A percentile compares a stretch with the other conserved stretches of the same genome.
These are phyloP conservation scores for Diorhabda carinulata DNA, from an alignment of 1,140 invertebrate species.

Conservation along the genomic window DNA sequence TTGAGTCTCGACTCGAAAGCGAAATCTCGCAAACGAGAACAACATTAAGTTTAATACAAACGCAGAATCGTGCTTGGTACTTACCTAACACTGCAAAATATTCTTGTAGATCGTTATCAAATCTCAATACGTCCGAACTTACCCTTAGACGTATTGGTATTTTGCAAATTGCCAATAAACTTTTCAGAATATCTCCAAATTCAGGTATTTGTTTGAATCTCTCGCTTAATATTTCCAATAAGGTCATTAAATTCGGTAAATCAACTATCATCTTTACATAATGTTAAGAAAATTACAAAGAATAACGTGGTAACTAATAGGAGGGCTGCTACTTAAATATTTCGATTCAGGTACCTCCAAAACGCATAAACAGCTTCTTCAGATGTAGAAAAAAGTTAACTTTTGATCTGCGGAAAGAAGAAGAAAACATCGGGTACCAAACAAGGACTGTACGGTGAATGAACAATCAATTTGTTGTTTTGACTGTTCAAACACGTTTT, in stretches of 20 bases:
- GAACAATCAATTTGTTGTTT: no score
- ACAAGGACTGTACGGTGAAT: background rate
- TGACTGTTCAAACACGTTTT: no score
- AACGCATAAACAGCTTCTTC: background rate
- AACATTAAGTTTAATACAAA: no score
- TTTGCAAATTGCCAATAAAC: conserved; percentile 16
- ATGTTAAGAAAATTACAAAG: background rate
- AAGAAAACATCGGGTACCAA: background rate
- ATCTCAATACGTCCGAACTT: conserved; percentile 19
- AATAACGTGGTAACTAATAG: background rate
- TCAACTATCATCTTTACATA: conserved; percentile 20
- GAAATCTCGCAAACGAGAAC: no score
- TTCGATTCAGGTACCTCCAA: background rate
- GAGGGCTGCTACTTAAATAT: background rate
- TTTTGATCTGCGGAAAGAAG: no score
- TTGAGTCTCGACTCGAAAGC: no score
- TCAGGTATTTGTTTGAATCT: conserved; percentile 6
- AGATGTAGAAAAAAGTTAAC: no score
- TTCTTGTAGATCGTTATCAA: conserved; percentile 19
- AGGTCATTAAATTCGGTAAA: conserved; percentile 18
- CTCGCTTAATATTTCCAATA: conserved; percentile 20
- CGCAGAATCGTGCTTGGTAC: background rate
- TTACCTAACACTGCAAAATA: conserved; percentile 26
- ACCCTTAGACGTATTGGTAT: conserved; percentile 18
- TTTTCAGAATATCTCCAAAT: conserved; percentile 14